Conservation (phyloP, 2,888 invertebrate species). For the Pollenia griseotomentosa region DNA sequence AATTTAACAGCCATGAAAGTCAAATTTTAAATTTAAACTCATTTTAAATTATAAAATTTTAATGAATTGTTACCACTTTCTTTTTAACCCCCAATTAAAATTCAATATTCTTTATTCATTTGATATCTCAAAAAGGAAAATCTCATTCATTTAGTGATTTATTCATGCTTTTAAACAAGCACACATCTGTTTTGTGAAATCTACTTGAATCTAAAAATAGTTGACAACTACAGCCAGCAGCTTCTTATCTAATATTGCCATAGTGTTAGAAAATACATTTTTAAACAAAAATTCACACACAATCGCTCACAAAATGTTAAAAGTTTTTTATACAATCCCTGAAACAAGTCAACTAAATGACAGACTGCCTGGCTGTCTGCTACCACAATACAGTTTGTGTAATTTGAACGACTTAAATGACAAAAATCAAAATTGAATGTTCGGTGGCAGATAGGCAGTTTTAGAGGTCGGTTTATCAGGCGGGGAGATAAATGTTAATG, state of each 20-base stretch:
- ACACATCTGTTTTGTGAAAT: not conserved
- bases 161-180: not conserved
- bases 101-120: no score
- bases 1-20: not conserved
- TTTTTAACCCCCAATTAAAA: no score
- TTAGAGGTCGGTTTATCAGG: not conserved
- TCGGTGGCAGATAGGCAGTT: constrained; percentile 2
- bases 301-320: not conserved
- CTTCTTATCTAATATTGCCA: constrained; percentile 28
- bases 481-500: not conserved
- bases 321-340: constrained; percentile 7
- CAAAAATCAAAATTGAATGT: constrained; percentile 15
- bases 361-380: constrained; percentile 4
- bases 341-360: constrained; percentile 11
- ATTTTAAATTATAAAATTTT: no score
- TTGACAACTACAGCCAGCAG: constrained; percentile 5
- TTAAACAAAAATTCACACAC: not conserved
- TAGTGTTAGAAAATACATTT: not conserved
- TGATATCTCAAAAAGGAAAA: not conserved
- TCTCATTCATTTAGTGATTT: not conserved
- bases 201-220: constrained; percentile 18
- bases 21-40: no score
- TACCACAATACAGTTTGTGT: not conserved
- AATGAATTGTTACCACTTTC: no score
- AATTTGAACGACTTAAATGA: constrained; percentile 10